Conservation (phyloP, 2,797 vertebrate genomes). For the Garrulus glandarius region DNA sequence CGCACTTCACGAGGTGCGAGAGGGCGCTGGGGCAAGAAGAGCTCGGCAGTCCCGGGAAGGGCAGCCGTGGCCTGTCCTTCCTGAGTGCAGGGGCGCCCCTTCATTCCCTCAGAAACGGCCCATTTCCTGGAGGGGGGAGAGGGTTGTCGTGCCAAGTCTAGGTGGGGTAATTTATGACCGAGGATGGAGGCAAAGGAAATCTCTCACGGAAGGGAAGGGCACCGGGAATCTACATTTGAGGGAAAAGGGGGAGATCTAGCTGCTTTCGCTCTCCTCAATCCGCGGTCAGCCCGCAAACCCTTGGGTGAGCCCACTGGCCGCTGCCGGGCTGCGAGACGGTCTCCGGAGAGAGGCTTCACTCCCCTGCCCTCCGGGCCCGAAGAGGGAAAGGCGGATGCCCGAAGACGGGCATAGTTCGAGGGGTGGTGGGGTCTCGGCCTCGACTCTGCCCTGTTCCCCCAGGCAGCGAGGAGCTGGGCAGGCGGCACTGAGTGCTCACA, state of each 20-base stretch:
- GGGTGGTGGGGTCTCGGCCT: neutral
- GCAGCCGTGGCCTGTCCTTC: neutral
- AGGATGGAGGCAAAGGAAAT: neutral
- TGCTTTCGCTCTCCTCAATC: neutral
- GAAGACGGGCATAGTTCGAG: neutral
- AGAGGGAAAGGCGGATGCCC: no score
- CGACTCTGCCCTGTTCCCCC: neutral
- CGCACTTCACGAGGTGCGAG: accelerated
- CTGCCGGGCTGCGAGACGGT: neutral
- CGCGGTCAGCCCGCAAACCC: neutral
- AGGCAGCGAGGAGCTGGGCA: neutral
- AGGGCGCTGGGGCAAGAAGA: no score
- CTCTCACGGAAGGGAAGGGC: neutral
- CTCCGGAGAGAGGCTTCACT: neutral
- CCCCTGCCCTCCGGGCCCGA: neutral
- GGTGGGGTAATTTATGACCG: neutral
- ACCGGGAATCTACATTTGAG: neutral
- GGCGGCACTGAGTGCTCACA: neutral
- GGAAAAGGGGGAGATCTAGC: neutral
- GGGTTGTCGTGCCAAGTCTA: neutral
- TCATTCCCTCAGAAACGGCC: neutral
- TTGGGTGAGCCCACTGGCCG: neutral
- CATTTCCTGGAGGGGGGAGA: accelerated
- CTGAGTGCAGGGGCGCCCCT: no score
- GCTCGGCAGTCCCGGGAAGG: neutral